Evolutionary conservation across 2,113 vertebrate genomes (phyloP).

Genomic region (Tretioscincus oriximinensis): DNA sequence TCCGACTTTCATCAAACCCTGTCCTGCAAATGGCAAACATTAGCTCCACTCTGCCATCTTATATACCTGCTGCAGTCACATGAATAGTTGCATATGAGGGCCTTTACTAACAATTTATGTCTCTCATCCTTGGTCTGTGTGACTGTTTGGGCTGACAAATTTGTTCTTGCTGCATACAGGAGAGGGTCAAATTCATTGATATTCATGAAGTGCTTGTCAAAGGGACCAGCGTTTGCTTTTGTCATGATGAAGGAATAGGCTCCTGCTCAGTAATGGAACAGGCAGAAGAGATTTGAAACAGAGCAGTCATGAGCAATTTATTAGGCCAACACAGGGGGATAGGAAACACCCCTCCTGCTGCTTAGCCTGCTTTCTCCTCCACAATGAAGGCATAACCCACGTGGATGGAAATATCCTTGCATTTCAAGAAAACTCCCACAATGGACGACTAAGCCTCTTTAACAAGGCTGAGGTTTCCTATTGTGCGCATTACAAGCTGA

Average conservation of each 20-base stretch:
- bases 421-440: constrained; percentile 67
- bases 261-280: constrained; percentile 47
- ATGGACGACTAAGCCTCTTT: constrained; percentile 74
- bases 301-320: constrained; percentile 53
- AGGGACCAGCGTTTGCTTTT: constrained; percentile 38
- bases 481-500: constrained; percentile 79
- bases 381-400: constrained; percentile 38
- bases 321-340: constrained; percentile 34
- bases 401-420: constrained; percentile 68
- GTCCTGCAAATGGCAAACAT: background rate
- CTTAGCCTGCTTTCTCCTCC: constrained; percentile 39
- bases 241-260: constrained; percentile 37
- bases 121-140: background rate
- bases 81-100: background rate
- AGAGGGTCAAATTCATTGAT: constrained; percentile 11
- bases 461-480: constrained; percentile 75
- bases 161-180: constrained; percentile 23
- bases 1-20: background rate
- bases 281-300: constrained; percentile 53
- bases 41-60: background rate
- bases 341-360: constrained; percentile 2
- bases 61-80: background rate
- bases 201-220: constrained; percentile 24
- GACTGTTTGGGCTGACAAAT: constrained; percentile 25
- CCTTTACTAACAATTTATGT: background rate